These are phyloP conservation scores for Caenorhabditis remanei DNA, from an alignment of 1,140 invertebrate genomes.

Conservation along the genomic window DNA sequence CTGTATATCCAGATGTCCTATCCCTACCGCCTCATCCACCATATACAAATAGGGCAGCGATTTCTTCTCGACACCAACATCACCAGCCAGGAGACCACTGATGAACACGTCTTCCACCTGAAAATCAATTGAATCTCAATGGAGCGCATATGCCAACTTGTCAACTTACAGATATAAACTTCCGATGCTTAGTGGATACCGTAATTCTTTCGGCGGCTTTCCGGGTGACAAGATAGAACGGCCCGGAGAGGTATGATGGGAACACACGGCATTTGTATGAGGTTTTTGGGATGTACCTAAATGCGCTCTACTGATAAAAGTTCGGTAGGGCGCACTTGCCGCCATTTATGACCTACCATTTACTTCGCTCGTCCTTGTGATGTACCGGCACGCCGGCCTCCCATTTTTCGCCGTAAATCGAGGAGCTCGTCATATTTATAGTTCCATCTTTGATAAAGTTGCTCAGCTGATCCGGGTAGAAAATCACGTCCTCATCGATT, in stretches of 20 bases:
- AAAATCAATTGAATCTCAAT: background rate
- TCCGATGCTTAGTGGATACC: background rate
- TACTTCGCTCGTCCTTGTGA: background rate
- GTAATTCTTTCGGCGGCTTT: background rate
- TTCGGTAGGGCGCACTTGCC: background rate
- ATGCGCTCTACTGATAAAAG: no score
- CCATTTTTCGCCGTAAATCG: conserved; percentile 29
- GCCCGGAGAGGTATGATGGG: background rate
- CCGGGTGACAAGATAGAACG: background rate
- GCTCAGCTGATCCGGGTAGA: conserved; percentile 2
- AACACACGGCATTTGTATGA: background rate
- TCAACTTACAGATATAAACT: background rate
- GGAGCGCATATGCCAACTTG: background rate
- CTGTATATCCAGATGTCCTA: background rate
- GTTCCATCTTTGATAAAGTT: background rate
- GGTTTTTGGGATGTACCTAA: background rate
- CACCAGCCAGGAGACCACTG: conserved; percentile 2
- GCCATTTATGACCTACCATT: conserved; percentile 20
- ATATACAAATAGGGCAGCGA: conserved; percentile 4
- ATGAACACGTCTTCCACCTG: conserved; percentile 25
- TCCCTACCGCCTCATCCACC: background rate
- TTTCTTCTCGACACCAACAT: conserved; percentile 1
- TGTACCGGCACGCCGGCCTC: background rate
- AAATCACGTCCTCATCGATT: conserved; percentile 42
- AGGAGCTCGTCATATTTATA: background rate